A percentile compares a stretch with the other conserved stretches of the same genome.
phyloP scores from a whole-genome alignment of 1,140 invertebrate species.

The Melanaphis sacchari region DNA sequence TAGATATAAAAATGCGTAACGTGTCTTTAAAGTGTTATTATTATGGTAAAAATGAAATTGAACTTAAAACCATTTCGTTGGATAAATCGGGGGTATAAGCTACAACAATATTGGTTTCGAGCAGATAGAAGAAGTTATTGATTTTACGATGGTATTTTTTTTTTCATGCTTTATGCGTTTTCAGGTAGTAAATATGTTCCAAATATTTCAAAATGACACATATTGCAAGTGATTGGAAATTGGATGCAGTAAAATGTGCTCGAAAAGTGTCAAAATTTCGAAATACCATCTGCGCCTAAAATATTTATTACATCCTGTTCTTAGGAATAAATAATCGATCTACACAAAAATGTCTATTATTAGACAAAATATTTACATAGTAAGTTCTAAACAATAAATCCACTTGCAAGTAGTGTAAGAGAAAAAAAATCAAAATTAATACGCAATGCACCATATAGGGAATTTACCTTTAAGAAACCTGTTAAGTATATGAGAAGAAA shows the following conservation, averaged over 20 bases:
- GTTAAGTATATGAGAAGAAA: too few species aligned
- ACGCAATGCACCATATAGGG: background rate
- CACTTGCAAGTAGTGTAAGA: background rate
- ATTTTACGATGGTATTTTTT: slow-evolving; percentile 13
- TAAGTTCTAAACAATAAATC: background rate
- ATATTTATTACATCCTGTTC: background rate
- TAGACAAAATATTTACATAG: background rate
- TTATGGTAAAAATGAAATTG: slow-evolving; percentile 1
- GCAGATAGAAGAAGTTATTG: slow-evolving; percentile 1
- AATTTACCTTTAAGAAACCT: background rate
- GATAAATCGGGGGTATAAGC: background rate
- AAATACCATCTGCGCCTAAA: background rate
- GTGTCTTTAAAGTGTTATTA: background rate
- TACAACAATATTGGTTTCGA: background rate
- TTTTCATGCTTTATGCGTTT: background rate
- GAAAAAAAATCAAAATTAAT: background rate
- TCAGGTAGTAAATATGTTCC: background rate
- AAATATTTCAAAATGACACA: slow-evolving; percentile 4
- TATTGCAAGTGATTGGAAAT: background rate
- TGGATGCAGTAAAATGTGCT: background rate
- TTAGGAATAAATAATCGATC: background rate
- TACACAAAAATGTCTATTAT: background rate
- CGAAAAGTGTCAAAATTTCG: background rate
- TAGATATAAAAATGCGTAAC: background rate
- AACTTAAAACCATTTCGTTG: slow-evolving; percentile 1